Conservation (phyloP, 1,140 invertebrate genomes). For the Orussus abietinus region DNA sequence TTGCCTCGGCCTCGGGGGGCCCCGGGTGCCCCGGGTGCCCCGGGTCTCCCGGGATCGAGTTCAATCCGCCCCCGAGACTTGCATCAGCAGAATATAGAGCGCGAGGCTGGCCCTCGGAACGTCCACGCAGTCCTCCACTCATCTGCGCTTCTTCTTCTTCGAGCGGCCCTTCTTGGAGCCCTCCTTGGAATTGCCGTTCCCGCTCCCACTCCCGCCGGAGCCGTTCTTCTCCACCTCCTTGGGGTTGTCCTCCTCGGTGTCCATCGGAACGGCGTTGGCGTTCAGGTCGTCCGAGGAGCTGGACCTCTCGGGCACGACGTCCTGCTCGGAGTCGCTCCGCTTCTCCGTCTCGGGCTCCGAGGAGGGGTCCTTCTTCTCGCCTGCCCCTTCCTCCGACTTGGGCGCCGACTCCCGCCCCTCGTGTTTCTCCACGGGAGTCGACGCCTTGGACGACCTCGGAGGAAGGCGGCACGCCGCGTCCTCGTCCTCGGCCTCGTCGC, state of each 20-base stretch:
- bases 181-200: slow-evolving; percentile 39
- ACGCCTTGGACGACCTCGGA: too few species aligned
- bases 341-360: slow-evolving; percentile 17
- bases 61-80: slow-evolving; percentile 49
- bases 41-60: too few species aligned
- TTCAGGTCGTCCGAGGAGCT: slow-evolving; percentile 37
- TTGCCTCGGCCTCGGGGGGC: slow-evolving; percentile 12
- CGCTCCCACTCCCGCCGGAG: slow-evolving; percentile 20
- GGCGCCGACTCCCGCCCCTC: not conserved
- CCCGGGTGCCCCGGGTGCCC: too few species aligned
- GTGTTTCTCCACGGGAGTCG: not conserved
- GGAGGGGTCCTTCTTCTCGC: too few species aligned
- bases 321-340: slow-evolving; percentile 32
- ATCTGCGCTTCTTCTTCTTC: slow-evolving; percentile 52
- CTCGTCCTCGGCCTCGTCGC: slow-evolving; percentile 10
- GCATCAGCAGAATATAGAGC: slow-evolving; percentile 50
- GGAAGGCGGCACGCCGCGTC: slow-evolving; percentile 11
- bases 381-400: not conserved
- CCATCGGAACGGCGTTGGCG: slow-evolving; percentile 29
- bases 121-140: slow-evolving; percentile 53
- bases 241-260: slow-evolving; percentile 29
- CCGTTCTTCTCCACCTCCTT: slow-evolving; percentile 20
- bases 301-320: slow-evolving; percentile 31
- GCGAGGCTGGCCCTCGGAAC: slow-evolving; percentile 50
- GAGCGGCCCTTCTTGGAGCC: slow-evolving; percentile 43